Evolutionary conservation across 2,113 vertebrate genomes (phyloP).

Genomic region (Corvus cornix): DNA sequence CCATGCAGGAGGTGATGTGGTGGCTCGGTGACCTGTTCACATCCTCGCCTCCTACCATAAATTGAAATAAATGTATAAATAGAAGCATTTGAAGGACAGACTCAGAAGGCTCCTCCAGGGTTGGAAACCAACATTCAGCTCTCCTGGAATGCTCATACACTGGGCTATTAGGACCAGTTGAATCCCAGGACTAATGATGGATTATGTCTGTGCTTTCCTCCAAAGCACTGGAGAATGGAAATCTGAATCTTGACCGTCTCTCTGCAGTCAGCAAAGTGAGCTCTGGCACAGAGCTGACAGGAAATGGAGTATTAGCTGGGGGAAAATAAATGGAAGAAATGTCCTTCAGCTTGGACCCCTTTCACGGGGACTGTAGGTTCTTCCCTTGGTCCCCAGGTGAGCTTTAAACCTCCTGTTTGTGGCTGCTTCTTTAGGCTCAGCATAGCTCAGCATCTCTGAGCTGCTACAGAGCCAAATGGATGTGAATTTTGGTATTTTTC

Average conservation of each 20-base stretch:
- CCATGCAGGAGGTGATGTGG: neutral
- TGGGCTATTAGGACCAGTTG: neutral
- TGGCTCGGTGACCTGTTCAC: neutral
- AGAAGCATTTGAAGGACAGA: neutral
- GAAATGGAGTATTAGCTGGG: neutral
- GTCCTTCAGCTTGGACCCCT: neutral
- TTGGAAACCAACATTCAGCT: neutral
- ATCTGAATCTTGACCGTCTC: neutral
- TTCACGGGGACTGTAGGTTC: neutral
- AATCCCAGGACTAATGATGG: neutral
- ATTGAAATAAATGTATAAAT: neutral
- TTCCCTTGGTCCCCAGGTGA: neutral
- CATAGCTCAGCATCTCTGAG: neutral
- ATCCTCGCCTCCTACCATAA: neutral
- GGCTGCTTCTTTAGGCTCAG: neutral
- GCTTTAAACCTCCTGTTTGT: neutral
- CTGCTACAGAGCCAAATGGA: neutral
- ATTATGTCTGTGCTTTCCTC: neutral
- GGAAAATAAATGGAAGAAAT: neutral
- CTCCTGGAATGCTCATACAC: neutral
- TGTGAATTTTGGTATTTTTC: neutral
- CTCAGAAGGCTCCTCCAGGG: neutral
- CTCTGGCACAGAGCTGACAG: neutral
- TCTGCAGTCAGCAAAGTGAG: constrained; percentile 12
- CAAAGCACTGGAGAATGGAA: constrained; percentile 5